Base-by-base conservation (phyloP, 92 coral and sea anemone species). In the Paramuricea clavata region DNA sequence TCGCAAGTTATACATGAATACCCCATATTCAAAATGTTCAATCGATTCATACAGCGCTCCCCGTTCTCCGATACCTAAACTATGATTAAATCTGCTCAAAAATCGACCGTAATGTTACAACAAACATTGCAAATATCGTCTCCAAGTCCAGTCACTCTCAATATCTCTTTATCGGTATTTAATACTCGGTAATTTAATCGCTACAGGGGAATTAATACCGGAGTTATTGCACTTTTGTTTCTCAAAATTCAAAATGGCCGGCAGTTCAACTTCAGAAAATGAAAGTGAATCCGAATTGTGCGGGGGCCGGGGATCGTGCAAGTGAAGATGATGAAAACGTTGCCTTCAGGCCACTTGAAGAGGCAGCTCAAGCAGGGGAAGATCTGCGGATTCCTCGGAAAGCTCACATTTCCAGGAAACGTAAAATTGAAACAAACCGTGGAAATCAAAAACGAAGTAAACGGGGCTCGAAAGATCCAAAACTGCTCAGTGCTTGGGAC, bases 381-480 rank as follows among this genome's bases (percentile, higher is more conserved):
- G 64, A 77, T 77, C 83, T 77, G 23, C 41, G 74, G 43, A 61
- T 49, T 59, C 85, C 85, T 54, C 42, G 74, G 49, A 81, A 81
- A 54, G 85, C 85, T 34, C 44, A 34, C 73, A 81, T 81, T 73
- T 50, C 86, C 26, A 82, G 86, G 21, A 68, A 82, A 49, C 78
- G 79, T 43, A 82, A 82, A 69, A 49, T 82, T 60, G 79, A 82
- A 64, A 67, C 67, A 82, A 82, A 69, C 85, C 42, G 4, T 69
- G 68, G 35, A 50, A 65, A 69, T 65, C 68, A 82, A 88, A 81
- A 36, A 39, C 19, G 56, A 81, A 54, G 57, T 87, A 54, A 36
- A 36, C 75, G 85, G 52, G 75, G 85, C 47, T 49, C 57, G 60
- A 81, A 81, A 59, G 85, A 81, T 62, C 85, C 85, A 60, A 70